A percentile compares a stretch with the other conserved stretches of the same genome.
Evolutionary conservation across 2,113 vertebrate genomes (phyloP).

Genomic region (Chlamydotis undulata): DNA sequence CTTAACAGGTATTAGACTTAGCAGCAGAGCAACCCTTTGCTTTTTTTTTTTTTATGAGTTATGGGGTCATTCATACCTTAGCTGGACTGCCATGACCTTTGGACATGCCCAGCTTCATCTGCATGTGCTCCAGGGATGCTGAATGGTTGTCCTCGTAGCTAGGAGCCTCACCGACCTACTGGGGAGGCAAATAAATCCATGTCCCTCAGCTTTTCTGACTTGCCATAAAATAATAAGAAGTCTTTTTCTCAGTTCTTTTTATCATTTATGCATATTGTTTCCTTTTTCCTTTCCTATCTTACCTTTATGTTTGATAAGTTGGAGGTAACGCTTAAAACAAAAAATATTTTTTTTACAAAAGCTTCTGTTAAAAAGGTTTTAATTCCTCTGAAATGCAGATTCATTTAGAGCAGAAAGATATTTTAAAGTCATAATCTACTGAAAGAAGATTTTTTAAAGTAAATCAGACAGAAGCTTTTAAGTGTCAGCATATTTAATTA

Average conservation of each 20-base stretch:
- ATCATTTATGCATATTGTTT: neutral
- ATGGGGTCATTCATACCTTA: neutral
- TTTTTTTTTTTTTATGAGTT: neutral
- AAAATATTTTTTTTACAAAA: neutral
- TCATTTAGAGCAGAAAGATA: neutral
- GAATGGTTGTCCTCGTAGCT: neutral
- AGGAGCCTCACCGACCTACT: neutral
- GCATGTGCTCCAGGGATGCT: neutral
- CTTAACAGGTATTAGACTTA: neutral
- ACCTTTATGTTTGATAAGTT: neutral
- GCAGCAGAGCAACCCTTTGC: rapidly evolving
- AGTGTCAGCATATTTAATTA: conserved; percentile 65
- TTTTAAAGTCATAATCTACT: conserved; percentile 12
- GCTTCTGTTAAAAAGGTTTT: neutral
- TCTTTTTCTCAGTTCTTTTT: neutral
- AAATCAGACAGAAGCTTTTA: conserved; percentile 59
- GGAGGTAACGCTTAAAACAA: neutral
- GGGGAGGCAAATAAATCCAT: neutral
- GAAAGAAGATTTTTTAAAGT: conserved; percentile 37
- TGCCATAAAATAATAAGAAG: neutral
- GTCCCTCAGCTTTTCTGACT: neutral
- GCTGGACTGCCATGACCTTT: neutral
- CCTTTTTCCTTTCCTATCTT: neutral
- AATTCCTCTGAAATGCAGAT: conserved; percentile 9
- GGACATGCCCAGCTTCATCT: neutral